Base-by-base conservation (phyloP, 2,797 vertebrate species). In the Danio aesculapii region DNA sequence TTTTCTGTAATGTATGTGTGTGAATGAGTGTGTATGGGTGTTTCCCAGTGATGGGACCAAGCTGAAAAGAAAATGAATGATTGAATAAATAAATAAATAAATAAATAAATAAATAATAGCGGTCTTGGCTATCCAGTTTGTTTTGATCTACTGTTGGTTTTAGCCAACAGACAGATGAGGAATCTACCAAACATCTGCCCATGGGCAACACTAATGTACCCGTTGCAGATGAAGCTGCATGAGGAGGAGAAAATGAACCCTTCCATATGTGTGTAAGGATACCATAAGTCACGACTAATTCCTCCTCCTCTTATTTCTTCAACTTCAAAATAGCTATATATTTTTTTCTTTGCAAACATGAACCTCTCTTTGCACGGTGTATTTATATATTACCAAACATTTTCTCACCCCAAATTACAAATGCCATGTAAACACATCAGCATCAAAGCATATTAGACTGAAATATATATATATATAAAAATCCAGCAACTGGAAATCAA, bases 401-500 rank as follows among this genome's bases (percentile, higher is more conserved):
- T 30, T 1, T 30, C 30, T 30, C 3, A 3, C 30, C 3, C 30
- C 30, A 3, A 30, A 30, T 88, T 84, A 55, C 91, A 89, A 93
- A 91, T 84, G 84, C 89, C 90, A 85, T 90, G 90, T 91, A 93
- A 94, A 93, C 92, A 94, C 88, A 88, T 91, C 91, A 88, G 87
- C 83, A 17, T 71, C 83, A 85, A 89, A 89, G 84, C 84, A 88
- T 87, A 64, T 84, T 88, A 88, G 86, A 84, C 91, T 89, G 91
- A 90, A 89, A 88, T 71, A 49, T 49, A 53, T 71, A 49, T 49
- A 53, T 30, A 30, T 30, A 79, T 83, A 83, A 72, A 93, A 93
- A 94, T 93, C 90, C 94, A 95, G 94, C 92, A 93, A 93, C 90
- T 92, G 93, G 81, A 84, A 94, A 94, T 94, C 90, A 92, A 81